phyloP scores from a whole-genome alignment of 2,113 vertebrate genomes.

The Lethenteron reissneri region DNA sequence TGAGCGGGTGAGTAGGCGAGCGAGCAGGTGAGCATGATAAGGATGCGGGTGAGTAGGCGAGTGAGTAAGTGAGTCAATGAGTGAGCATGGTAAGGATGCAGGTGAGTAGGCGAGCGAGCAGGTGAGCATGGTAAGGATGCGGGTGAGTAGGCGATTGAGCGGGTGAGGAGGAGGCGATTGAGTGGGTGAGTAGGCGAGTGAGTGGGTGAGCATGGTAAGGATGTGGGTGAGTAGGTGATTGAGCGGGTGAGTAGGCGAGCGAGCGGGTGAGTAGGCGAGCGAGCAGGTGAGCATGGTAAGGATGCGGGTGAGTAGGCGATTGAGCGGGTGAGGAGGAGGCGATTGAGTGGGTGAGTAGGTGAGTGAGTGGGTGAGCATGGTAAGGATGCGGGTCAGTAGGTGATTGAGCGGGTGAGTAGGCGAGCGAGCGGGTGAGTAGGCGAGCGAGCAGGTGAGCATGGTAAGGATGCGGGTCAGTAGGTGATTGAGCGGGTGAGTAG shows the following conservation, averaged over 20 bases:
- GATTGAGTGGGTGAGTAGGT: not conserved
- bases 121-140: not conserved
- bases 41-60: not conserved
- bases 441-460: not conserved
- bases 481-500: not conserved
- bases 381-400: not conserved
- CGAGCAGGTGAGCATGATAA: too few relatives aligned
- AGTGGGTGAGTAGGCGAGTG: not conserved
- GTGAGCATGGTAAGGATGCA: too few relatives aligned
- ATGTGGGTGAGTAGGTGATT: not conserved
- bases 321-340: not conserved
- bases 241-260: too few relatives aligned
- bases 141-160: too few relatives aligned
- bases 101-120: not conserved
- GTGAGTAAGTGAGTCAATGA: not conserved
- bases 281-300: too few relatives aligned
- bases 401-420: not conserved
- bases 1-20: not conserved
- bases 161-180: not conserved
- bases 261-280: too few relatives aligned
- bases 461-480: too few relatives aligned
- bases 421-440: not conserved
- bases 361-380: too few relatives aligned
- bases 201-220: too few relatives aligned
- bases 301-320: too few relatives aligned